A percentile compares a stretch with the other conserved stretches of the same genome.
Evolutionary conservation across 2,797 vertebrate genomes (phyloP).

Genomic region (Eutrigla gurnardus): DNA sequence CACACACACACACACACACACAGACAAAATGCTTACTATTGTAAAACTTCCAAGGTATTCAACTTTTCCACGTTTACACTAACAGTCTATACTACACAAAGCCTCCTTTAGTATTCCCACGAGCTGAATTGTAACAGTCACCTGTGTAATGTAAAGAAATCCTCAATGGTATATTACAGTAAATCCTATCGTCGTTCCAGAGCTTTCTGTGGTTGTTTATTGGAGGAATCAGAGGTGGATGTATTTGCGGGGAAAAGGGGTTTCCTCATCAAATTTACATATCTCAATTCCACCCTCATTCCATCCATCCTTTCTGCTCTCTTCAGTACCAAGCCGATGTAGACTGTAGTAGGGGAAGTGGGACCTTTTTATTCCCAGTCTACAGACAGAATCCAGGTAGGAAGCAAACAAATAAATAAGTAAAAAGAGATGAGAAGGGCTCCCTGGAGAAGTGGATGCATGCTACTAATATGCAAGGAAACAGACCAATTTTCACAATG

Average conservation of each 20-base stretch:
- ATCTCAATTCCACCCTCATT: slow-evolving; percentile 58
- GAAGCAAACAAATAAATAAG: slow-evolving; percentile 73
- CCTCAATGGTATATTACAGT: slow-evolving; percentile 65
- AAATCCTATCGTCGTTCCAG: slow-evolving; percentile 60
- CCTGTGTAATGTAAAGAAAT: slow-evolving; percentile 68
- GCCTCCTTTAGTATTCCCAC: slow-evolving; percentile 69
- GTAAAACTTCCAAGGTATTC: slow-evolving; percentile 67
- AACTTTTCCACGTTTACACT: slow-evolving; percentile 61
- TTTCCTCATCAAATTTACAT: slow-evolving; percentile 75
- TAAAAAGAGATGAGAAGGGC: slow-evolving; percentile 66
- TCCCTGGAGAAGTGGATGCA: slow-evolving; percentile 57
- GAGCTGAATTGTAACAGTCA: slow-evolving; percentile 56
- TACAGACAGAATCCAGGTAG: slow-evolving; percentile 55
- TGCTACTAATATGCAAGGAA: slow-evolving; percentile 64
- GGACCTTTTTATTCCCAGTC: slow-evolving; percentile 72
- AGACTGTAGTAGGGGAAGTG: slow-evolving; percentile 40
- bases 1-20: slow-evolving; percentile 31
- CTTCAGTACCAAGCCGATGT: slow-evolving; percentile 27
- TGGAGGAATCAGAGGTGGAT: slow-evolving; percentile 56
- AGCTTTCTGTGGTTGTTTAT: slow-evolving; percentile 51
- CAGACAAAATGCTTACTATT: slow-evolving; percentile 68
- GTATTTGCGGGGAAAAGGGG: slow-evolving; percentile 48
- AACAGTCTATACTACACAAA: slow-evolving; percentile 60
- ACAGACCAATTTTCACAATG: slow-evolving; percentile 64
- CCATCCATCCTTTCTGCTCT: slow-evolving; percentile 50